Percentiles rank a stretch among this genome's conserved stretches.
These are phyloP conservation scores for Lysiphlebus fabarum DNA, from an alignment of 1,140 invertebrate genomes.

Conservation along the genomic window DNA sequence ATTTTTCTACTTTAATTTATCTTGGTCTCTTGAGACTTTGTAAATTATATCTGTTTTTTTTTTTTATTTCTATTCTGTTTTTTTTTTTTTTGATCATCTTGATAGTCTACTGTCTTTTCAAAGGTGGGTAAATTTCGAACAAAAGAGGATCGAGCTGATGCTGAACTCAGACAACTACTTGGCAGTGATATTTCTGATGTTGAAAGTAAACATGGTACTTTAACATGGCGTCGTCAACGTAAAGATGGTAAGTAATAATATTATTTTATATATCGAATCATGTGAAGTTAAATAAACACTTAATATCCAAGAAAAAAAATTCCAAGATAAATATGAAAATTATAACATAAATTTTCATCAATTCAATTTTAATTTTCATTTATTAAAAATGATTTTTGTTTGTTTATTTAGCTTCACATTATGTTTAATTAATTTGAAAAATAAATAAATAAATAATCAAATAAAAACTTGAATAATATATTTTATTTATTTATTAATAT, in stretches of 20 bases:
- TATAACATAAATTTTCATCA: too few species aligned
- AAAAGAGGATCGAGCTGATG: constrained; percentile 76
- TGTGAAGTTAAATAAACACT: too few species aligned
- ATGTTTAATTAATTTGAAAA: too few species aligned
- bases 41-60: not conserved
- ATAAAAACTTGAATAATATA: too few species aligned
- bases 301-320: too few species aligned
- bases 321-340: too few species aligned
- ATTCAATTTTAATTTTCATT: too few species aligned
- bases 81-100: not conserved
- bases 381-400: too few species aligned
- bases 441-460: too few species aligned
- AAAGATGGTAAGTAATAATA: constrained; percentile 53
- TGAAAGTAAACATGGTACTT: constrained; percentile 65
- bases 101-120: constrained; percentile 32
- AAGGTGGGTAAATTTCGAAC: constrained; percentile 72
- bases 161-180: constrained; percentile 71
- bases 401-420: too few species aligned
- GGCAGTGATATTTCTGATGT: constrained; percentile 65
- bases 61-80: not conserved
- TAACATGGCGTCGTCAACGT: constrained; percentile 67
- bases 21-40: not conserved
- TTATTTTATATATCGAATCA: not conserved
- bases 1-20: not conserved
- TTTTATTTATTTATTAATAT: too few species aligned